Evolutionary conservation across 2,797 vertebrate genomes (phyloP), one percentile per base, ranked within the genome.

Genomic region (Danio kyathit): DNA sequence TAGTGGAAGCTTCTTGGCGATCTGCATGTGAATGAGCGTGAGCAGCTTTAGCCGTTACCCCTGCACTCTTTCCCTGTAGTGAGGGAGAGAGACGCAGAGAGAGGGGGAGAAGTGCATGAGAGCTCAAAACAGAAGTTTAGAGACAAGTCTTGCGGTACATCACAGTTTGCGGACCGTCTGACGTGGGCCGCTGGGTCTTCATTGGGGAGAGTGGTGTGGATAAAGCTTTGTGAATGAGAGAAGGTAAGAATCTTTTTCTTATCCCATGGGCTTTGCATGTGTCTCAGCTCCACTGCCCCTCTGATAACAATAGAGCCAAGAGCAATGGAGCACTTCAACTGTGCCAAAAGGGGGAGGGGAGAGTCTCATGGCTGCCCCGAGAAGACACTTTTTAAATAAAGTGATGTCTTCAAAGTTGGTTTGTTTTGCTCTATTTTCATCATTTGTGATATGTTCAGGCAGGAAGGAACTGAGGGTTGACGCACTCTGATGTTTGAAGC

Each of bases 11-110:
- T 92, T 72, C 92, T 93, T 89, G 87, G 89, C 81, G 63, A 94
- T 95, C 92, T 94, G 91, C 94, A 95, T 94, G 89, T 94, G 90
- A 95, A 95, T 94, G 91, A 91, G 88, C 43, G 66, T 81, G 90
- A 87, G 88, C 91, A 90, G 90, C 89, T 90, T 90, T 89, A 87
- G 84, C 87, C 82, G 80, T 86, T 87, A 84, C 80, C 84, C 86
- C 87, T 85, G 63, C 83, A 19, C 82, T 70, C 76, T 77, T 81
- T 75, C 71, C 76, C 71, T 43, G 52, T 54, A 77, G 79, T 43
- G 56, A 76, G 43, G 60, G 48, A 83, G 48, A 81, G 71, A 84
- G 21, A 74, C 56, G 74, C 66, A 82, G 67, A 67, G 60, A 79
- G 54, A 76, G 84, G 83, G 80, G 46, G 56, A 66, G 82, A 74